Percentiles rank a stretch among this genome's conserved stretches.
These are phyloP conservation scores for Chromobotia macracanthus DNA, from an alignment of 2,797 vertebrate genomes.

Conservation along the genomic window DNA sequence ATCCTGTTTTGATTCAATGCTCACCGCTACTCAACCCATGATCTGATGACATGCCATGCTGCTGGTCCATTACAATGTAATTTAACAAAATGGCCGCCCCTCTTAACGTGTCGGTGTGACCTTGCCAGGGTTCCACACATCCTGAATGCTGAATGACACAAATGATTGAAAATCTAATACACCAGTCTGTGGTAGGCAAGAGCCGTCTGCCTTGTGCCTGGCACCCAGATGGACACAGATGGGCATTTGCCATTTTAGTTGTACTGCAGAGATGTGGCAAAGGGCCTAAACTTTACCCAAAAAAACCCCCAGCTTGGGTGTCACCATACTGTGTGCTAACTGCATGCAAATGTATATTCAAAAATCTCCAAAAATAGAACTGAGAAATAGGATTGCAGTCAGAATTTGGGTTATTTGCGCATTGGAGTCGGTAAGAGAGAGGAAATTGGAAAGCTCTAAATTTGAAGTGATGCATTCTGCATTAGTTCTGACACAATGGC, in stretches of 20 bases:
- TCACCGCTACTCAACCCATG: slow-evolving; percentile 4
- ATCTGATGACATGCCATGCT: slow-evolving; percentile 9
- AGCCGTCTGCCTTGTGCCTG: slow-evolving; percentile 43
- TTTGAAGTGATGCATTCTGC: slow-evolving; percentile 11
- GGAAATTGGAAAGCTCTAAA: slow-evolving; percentile 1
- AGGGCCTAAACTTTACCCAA: slow-evolving; percentile 20
- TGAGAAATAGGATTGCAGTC: slow-evolving; percentile 41
- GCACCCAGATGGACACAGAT: slow-evolving; percentile 52
- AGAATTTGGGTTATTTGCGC: slow-evolving; percentile 23
- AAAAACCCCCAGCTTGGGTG: slow-evolving; percentile 28
- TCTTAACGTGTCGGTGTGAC: background rate
- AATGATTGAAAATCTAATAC: slow-evolving; percentile 35
- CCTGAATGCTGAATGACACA: slow-evolving; percentile 4
- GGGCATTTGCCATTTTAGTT: slow-evolving; percentile 40
- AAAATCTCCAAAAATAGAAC: slow-evolving; percentile 46
- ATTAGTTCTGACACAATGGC: background rate
- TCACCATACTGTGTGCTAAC: slow-evolving; percentile 30
- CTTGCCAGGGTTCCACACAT: slow-evolving; percentile 1
- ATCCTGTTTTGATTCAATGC: slow-evolving; percentile 16
- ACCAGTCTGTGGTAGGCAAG: slow-evolving; percentile 44
- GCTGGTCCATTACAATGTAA: background rate
- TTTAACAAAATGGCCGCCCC: slow-evolving; percentile 35
- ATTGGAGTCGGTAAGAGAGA: background rate
- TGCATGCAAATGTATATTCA: slow-evolving; percentile 38
- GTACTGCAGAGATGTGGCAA: slow-evolving; percentile 14